Evolutionary conservation across 2,797 vertebrate genomes (phyloP).

Genomic region (Pagetopsis macropterus): DNA sequence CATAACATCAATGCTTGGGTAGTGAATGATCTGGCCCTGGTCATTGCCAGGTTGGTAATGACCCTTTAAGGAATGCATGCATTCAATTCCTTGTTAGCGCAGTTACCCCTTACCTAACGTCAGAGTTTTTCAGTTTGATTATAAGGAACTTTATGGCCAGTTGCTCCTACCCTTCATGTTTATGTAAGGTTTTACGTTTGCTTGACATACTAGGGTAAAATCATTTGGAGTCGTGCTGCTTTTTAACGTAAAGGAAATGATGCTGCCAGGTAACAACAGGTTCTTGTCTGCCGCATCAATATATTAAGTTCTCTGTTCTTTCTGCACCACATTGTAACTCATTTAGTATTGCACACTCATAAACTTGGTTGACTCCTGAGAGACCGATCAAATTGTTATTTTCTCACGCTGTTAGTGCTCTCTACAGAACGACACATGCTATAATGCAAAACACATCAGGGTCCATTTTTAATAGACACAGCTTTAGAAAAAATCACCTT

Average conservation of each 20-base stretch:
- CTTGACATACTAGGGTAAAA: conserved; percentile 7
- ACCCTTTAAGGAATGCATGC: conserved; percentile 41
- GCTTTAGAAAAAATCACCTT: neutral
- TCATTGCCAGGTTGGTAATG: conserved; percentile 36
- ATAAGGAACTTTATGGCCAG: conserved; percentile 29
- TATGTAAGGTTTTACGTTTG: conserved; percentile 13
- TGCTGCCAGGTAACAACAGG: neutral
- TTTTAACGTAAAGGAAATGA: conserved; percentile 3
- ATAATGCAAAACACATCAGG: neutral
- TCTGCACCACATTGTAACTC: neutral
- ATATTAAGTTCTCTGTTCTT: neutral
- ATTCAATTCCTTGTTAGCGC: conserved; percentile 20
- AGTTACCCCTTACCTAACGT: neutral
- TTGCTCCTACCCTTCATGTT: neutral
- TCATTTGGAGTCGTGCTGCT: conserved; percentile 11
- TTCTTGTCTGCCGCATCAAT: neutral
- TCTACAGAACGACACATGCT: neutral
- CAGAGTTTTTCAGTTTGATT: conserved; percentile 21
- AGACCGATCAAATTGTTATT: neutral
- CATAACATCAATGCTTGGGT: neutral
- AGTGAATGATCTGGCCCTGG: neutral
- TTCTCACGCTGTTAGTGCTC: no score
- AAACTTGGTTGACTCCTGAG: no score
- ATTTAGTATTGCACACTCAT: neutral
- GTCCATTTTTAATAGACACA: neutral